These are phyloP conservation scores for Urocyon cinereoargenteus DNA, from an alignment of 2,797 vertebrate genomes.

Conservation along the genomic window DNA sequence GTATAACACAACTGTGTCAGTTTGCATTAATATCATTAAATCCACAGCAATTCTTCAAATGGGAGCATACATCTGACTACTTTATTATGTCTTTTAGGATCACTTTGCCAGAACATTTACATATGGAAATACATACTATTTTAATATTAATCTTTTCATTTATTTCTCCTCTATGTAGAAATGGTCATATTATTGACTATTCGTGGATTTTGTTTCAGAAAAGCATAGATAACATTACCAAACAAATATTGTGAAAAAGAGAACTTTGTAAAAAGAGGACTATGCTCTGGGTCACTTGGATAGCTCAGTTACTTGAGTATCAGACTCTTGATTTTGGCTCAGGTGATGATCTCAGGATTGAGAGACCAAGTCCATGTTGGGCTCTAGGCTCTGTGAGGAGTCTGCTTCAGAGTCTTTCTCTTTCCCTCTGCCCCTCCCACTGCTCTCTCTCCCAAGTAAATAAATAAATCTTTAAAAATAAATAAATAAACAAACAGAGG, in stretches of 20 bases:
- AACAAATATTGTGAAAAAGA: neutral
- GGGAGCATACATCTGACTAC: neutral
- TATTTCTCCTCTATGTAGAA: slow-evolving; percentile 19
- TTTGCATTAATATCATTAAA: slow-evolving; percentile 18
- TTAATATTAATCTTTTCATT: slow-evolving; percentile 48
- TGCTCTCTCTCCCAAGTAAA: neutral
- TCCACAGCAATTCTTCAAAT: slow-evolving; percentile 19
- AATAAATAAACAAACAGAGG: neutral
- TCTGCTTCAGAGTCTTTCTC: neutral
- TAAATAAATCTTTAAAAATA: neutral
- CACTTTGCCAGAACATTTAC: neutral
- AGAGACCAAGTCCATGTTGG: neutral
- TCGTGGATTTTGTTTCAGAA: neutral
- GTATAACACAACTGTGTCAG: neutral
- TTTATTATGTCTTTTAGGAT: neutral
- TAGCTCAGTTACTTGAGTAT: neutral
- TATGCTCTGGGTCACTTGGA: neutral
- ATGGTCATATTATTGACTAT: neutral
- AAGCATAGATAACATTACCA: neutral
- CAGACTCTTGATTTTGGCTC: neutral
- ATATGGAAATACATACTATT: neutral
- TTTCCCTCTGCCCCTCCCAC: neutral
- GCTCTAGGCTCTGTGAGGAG: neutral
- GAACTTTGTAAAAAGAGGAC: neutral
- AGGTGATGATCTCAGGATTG: neutral